phyloP scores from a whole-genome alignment of 2,888 invertebrate species.

The Polydesmus complanatus region DNA sequence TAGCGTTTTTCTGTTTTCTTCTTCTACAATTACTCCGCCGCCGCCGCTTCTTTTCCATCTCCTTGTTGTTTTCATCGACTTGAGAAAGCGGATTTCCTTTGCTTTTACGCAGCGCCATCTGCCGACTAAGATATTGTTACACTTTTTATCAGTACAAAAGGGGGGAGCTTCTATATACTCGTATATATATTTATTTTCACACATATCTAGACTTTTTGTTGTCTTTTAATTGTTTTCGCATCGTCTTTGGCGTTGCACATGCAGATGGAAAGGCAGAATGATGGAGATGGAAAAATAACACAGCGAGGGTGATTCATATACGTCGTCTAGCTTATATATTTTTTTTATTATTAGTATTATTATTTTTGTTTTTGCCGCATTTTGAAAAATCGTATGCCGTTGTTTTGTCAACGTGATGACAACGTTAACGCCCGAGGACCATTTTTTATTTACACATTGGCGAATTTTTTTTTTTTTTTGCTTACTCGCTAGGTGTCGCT shows the following conservation, averaged over 20 bases:
- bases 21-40: too few species aligned
- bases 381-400: neutral
- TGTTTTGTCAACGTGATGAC: neutral
- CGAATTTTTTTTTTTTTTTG: neutral
- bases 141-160: too few species aligned
- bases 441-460: neutral
- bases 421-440: neutral
- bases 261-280: too few species aligned
- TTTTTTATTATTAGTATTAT: too few species aligned
- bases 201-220: too few species aligned
- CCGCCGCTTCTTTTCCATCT: too few species aligned
- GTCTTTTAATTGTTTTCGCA: neutral
- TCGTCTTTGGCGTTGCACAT: neutral
- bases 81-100: neutral
- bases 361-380: too few species aligned
- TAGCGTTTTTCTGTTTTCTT: neutral
- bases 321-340: neutral
- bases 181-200: too few species aligned
- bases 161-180: too few species aligned
- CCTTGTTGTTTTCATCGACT: neutral
- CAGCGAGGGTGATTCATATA: too few species aligned
- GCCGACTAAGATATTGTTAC: neutral
- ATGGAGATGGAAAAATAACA: too few species aligned
- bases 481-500: neutral
- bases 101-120: neutral